Evolutionary conservation across 2,888 invertebrate genomes (phyloP), one percentile per base, ranked within the genome.

Genomic region (Andricus quercusramuli): DNA sequence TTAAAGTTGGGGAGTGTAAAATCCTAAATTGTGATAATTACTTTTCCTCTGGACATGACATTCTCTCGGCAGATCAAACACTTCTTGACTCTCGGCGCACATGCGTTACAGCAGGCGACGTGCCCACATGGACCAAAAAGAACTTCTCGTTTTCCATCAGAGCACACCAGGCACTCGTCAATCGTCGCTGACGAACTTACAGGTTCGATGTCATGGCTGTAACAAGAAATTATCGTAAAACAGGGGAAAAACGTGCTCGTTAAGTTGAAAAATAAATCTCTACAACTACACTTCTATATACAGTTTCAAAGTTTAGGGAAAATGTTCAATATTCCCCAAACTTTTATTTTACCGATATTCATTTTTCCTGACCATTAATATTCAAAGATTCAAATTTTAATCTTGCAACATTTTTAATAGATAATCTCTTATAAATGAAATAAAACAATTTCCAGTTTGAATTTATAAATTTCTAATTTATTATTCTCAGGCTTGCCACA

Each of bases 141-240:
- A 68, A 97, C 97, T 93, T 99, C 98, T 13, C 98, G 94, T 91
- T 98, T 98, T 82, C 96, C 95, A 92, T 99, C 98, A 0, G 98
- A 98, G 92, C 99, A 99, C 78, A 99, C 97, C 90, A 99, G 95
- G 92, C 99, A 99, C 93, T 99, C 99, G 91, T 98, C 98, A 83
- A 96, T 94, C 0, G 95, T 94, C 62, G 94, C 94, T 77, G 94
- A 94, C 29, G 89, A 86, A 0, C 89, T 86, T 9, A 88, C 82
- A 62, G 85, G 84, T 80, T 90, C 91, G 74, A 91, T 90, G 67
- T 90, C 90, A 86, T 91, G 90, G n/a, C 91, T 91, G 84, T 41
- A 77, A 84, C 17, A 25, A 37, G 32, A 74, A 32, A 70, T 20
- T 32, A 4, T 47, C 17, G 17, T 47, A 47, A 47, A 47, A 47